These are phyloP conservation scores for Rhynchophorus ferrugineus DNA, from an alignment of 1,140 invertebrate genomes.

Conservation along the genomic window DNA sequence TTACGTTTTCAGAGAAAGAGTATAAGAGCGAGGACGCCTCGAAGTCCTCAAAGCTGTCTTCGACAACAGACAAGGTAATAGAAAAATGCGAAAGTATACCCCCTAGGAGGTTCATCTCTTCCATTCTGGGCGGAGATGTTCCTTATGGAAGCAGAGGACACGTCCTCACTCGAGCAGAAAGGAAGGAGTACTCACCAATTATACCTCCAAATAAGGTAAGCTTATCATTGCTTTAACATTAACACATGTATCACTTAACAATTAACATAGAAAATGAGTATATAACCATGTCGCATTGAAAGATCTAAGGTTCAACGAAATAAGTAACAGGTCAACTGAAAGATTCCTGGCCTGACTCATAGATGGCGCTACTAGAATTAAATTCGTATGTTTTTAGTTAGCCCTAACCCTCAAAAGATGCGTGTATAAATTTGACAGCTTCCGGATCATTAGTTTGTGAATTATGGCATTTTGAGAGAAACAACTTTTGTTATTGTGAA, in stretches of 20 bases:
- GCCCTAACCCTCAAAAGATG: too few relatives aligned
- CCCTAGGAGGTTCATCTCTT: conserved; percentile 64
- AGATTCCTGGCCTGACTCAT: too few relatives aligned
- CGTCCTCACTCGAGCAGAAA: conserved; percentile 66
- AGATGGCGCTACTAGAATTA: too few relatives aligned
- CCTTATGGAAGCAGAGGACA: conserved; percentile 66
- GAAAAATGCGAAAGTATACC: conserved; percentile 35
- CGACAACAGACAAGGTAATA: conserved; percentile 19
- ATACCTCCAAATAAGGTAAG: conserved; percentile 18
- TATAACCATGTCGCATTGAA: too few relatives aligned
- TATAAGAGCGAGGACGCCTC: conserved; percentile 25
- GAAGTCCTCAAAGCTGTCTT: conserved; percentile 11
- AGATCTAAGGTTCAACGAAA: too few relatives aligned
- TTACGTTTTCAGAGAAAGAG: conserved; percentile 33
- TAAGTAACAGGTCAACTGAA: too few relatives aligned
- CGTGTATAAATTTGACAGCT: too few relatives aligned
- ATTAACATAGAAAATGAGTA: conserved; percentile 25
- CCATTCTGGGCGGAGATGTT: conserved; percentile 65
- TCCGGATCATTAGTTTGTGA: too few relatives aligned
- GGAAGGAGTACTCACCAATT: conserved; percentile 66
- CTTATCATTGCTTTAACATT: neutral
- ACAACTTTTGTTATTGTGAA: too few relatives aligned
- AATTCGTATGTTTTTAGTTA: too few relatives aligned
- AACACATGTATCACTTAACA: neutral
- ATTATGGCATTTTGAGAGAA: too few relatives aligned